A percentile compares a stretch with the other conserved stretches of the same genome.
Conservation (phyloP, 1,140 invertebrate genomes). For the Holotrichia oblita region DNA sequence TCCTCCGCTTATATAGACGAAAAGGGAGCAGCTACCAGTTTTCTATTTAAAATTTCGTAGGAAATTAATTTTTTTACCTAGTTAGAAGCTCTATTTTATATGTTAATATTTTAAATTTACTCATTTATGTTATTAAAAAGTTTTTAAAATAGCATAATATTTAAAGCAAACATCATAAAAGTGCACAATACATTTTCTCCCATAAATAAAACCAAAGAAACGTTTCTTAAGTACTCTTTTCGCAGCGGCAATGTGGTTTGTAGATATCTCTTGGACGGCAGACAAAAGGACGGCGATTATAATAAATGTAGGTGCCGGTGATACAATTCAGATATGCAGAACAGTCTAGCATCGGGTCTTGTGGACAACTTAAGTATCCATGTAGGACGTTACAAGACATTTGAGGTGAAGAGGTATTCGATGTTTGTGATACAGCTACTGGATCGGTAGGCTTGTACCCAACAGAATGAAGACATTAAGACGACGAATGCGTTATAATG, state of each 20-base stretch:
- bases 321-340: constrained; percentile 20
- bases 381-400: constrained; percentile 12
- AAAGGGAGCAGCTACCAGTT: no score
- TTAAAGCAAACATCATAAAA: no score
- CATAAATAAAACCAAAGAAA: no score
- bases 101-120: no score
- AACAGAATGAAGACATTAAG: constrained; percentile 12
- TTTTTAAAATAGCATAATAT: no score
- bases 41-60: no score
- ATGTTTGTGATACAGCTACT: constrained; percentile 7
- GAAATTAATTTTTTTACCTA: no score
- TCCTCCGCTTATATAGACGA: no score
- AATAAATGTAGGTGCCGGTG: constrained; percentile 15
- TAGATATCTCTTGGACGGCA: background rate
- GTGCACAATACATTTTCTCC: no score
- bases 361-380: background rate
- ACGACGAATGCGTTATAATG: background rate
- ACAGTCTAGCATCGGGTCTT: background rate
- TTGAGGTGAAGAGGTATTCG: constrained; percentile 15
- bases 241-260: background rate
- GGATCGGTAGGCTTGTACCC: background rate
- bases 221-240: background rate
- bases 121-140: no score
- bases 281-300: constrained; percentile 19
- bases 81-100: no score